Conservation (phyloP, 2,797 vertebrate species). For the Steatocranus sp. region DNA sequence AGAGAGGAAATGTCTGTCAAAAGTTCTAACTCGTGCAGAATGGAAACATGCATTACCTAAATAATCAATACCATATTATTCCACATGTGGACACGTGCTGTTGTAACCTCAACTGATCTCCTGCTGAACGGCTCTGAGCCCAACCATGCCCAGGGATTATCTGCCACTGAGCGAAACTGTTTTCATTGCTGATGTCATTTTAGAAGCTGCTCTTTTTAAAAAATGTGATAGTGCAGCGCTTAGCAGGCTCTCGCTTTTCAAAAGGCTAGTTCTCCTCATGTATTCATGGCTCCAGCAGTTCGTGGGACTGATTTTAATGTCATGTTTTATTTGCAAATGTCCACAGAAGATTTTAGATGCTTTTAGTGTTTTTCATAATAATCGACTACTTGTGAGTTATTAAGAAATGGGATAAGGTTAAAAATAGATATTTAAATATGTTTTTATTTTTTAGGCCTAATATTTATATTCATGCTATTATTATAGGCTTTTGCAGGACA, state of each 20-base stretch:
- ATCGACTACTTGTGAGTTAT: background rate
- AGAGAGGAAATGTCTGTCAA: slow-evolving; percentile 43
- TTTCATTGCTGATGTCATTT: slow-evolving; percentile 60
- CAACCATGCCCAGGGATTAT: slow-evolving; percentile 42
- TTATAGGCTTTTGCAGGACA: too few relatives aligned
- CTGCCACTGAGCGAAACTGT: slow-evolving; percentile 24
- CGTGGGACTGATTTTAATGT: background rate
- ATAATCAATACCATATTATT: slow-evolving; percentile 50
- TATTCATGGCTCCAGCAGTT: background rate
- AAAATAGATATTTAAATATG: too few relatives aligned
- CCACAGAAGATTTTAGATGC: background rate
- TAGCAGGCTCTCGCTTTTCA: background rate
- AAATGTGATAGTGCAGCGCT: slow-evolving; percentile 3
- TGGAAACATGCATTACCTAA: slow-evolving; percentile 32
- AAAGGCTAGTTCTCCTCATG: background rate
- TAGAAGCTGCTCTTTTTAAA: slow-evolving; percentile 16
- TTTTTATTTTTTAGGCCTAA: too few relatives aligned
- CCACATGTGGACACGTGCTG: slow-evolving; percentile 36
- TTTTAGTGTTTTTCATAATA: background rate
- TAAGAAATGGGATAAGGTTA: accelerated
- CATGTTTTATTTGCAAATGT: background rate
- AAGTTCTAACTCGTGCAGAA: background rate
- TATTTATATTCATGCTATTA: too few relatives aligned
- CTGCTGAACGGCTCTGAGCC: background rate
- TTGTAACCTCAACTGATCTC: slow-evolving; percentile 41